Base-by-base conservation (phyloP, 2,113 vertebrate genomes). In the Hemibagrus wyckioides region DNA sequence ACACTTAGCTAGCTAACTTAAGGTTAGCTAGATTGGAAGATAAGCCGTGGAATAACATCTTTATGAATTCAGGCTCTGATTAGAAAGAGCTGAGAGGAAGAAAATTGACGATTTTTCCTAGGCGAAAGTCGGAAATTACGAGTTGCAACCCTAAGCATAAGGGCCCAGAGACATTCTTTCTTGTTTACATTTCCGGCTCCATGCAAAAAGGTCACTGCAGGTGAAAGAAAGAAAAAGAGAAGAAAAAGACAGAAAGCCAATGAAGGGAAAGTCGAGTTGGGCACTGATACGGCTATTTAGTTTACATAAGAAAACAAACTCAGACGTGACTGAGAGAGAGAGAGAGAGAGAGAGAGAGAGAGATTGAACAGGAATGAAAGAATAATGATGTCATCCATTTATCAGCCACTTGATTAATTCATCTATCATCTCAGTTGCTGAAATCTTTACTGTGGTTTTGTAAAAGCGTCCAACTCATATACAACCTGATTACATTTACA, bases 401-500 rank as follows among this genome's bases (percentile, higher is more conserved):
- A 93, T 89, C 89, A 91, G 91, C 88, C 88, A n/a, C 44, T 81
- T 93, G 93, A 94, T 93, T 94, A 94, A 95, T 95, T 91, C 91
- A 86, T 91, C 79, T 90, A 92, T 94, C 91, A 90, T 92, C 92
- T 87, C 21, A n/a, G 92, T 91, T 90, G 80, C 91, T 92, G 92
- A 92, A 89, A 92, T 92, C 91, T 91, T 87, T 92, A 83, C 91
- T 91, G 88, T 8, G 90, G 93, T 94, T 94, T 93, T 92, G 87
- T 91, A 88, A 92, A 92, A 88, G 84, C 91, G 91, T 90, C 92
- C 90, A 92, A 92, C 91, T 92, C 92, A 93, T 92, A 93, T 91
- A 93, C 92, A 93, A 92, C 84, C 91, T 93, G 91, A 94, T 93
- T 94, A 92, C 93, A 92, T 82, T 89, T 92, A 93, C 91, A 94